A percentile compares a stretch with the other conserved stretches of the same genome.
Conservation (phyloP, 2,113 vertebrate species). For the Climacteris rufus region DNA sequence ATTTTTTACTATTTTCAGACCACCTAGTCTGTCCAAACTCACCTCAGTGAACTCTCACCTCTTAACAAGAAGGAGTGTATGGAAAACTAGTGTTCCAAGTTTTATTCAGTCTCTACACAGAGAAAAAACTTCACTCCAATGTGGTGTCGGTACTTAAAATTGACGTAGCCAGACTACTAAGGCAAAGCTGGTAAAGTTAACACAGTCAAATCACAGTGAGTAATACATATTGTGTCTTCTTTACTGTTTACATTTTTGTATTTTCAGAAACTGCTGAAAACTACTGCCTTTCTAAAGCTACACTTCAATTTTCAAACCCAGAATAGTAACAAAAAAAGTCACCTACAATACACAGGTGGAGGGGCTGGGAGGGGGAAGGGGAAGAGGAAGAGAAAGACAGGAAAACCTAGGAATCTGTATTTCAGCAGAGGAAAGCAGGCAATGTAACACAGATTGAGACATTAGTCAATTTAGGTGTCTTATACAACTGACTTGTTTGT, state of each 20-base stretch:
- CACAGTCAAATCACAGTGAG: background rate
- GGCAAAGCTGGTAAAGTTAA: background rate
- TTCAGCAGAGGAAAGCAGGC: background rate
- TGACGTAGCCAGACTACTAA: background rate
- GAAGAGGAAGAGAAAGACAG: background rate
- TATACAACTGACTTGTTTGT: background rate
- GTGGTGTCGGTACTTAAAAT: background rate
- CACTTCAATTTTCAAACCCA: background rate
- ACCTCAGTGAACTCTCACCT: background rate
- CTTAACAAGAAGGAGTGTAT: background rate
- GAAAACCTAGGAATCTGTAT: background rate
- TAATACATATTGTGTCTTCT: background rate
- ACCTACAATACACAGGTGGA: background rate
- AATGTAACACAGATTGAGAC: accelerated
- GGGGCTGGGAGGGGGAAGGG: background rate
- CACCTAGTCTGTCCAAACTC: background rate
- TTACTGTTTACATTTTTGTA: background rate
- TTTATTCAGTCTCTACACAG: background rate
- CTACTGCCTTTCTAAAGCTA: background rate
- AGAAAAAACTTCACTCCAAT: background rate
- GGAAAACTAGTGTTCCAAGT: background rate
- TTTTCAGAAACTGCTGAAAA: background rate
- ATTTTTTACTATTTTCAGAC: background rate
- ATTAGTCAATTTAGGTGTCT: background rate
- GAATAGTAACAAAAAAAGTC: background rate